A percentile compares a stretch with the other conserved stretches of the same genome.
Evolutionary conservation across 2,113 vertebrate species (phyloP).

Genomic region (Origma solitaria): DNA sequence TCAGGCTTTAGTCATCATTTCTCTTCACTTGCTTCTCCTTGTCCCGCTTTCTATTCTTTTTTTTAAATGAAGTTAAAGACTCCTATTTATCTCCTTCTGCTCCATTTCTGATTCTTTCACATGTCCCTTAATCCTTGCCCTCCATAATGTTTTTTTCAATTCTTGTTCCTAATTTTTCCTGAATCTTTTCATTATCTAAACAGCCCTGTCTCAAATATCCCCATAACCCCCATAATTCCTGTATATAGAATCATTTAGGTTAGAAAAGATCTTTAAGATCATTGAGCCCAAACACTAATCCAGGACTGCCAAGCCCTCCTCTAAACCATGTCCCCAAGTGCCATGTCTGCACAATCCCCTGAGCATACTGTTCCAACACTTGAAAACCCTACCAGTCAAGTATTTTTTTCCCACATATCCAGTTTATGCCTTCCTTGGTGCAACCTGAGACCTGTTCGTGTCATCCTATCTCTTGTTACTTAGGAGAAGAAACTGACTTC

Average conservation of each 20-base stretch:
- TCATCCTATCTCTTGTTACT: background rate
- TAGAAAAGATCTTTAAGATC: background rate
- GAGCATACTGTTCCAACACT: background rate
- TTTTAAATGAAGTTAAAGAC: background rate
- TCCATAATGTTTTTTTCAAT: background rate
- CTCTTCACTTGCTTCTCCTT: background rate
- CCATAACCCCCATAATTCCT: rapidly evolving
- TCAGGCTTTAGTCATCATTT: background rate
- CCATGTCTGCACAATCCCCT: background rate
- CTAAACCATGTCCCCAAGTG: background rate
- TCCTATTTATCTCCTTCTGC: background rate
- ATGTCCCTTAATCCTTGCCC: background rate
- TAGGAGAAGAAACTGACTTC: background rate
- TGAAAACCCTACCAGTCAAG: background rate
- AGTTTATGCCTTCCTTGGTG: background rate
- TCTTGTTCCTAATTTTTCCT: background rate
- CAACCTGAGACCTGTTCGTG: background rate
- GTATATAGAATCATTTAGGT: background rate
- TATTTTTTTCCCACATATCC: background rate
- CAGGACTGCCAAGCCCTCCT: background rate
- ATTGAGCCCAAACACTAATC: background rate
- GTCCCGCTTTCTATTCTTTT: rapidly evolving
- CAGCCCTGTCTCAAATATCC: background rate
- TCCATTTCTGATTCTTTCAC: background rate
- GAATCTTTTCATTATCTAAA: background rate